Evolutionary conservation across 1,140 invertebrate genomes (phyloP), one percentile per base, ranked within the genome.

Genomic region (Drosophila simulans): DNA sequence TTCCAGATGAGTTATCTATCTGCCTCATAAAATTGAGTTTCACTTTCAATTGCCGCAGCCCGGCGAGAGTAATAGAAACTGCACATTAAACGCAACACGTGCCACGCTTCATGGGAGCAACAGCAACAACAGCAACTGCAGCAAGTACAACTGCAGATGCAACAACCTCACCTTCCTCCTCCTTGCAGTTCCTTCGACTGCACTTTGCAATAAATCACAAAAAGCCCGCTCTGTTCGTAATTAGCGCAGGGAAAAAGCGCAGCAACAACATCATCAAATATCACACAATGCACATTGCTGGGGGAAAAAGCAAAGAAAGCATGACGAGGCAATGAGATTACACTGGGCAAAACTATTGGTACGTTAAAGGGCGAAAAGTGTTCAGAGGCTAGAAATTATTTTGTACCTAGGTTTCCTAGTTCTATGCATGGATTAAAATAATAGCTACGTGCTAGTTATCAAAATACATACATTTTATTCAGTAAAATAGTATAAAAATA

Each of bases 81-180:
- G 83, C 84, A 88, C 84, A 89, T 88, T 89, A 88, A 88, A 89
- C 71, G 72, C 68, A 89, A 84, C 84, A 88, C 84, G 84, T 89
- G 84, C 84, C 80, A 88, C 84, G 84, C 84, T 88, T 89, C 76
- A 88, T 88, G 84, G 80, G 83, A 89, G 75, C 78, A 88, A 59
- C 80, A 53, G 35, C 59, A 64, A 27, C 43, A 25, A 39, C 22
- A 51, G 37, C 52, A 13, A n/a, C 51, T 20, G 62, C 52, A 51
- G 27, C 42, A 34, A 35, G n/a, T 43, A 35, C 40, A 68, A 11
- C 45, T 57, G 40, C 53, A 54, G 49, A 62, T 48, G 54, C 54
- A 53, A 52, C 68, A 53, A 66, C 55, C 80, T 71, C 68, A 53
- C 60, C 55, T 79, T 71, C 31, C 31, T 31, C 53, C 69, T 62